phyloP scores from a whole-genome alignment of 2,797 vertebrate genomes.

The Sphenodon punctatus region DNA sequence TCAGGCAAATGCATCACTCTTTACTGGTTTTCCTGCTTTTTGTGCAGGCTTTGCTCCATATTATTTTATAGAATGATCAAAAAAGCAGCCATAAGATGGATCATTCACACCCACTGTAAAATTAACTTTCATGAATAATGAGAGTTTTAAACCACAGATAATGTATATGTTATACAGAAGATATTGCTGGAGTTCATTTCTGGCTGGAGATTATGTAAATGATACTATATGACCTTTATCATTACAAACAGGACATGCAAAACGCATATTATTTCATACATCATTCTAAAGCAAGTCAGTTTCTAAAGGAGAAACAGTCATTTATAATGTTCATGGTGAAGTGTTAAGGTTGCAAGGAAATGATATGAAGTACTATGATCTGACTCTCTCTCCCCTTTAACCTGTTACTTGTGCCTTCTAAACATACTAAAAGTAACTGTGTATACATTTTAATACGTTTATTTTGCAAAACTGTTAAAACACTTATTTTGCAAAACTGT shows the following conservation, averaged over 20 bases:
- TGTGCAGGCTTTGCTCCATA: slow-evolving; percentile 82
- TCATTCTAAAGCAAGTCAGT: slow-evolving; percentile 85
- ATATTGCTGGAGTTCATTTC: slow-evolving; percentile 84
- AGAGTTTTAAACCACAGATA: slow-evolving; percentile 83
- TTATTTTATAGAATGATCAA: slow-evolving; percentile 86
- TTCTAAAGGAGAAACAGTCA: slow-evolving; percentile 85
- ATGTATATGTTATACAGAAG: slow-evolving; percentile 81
- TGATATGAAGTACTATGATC: slow-evolving; percentile 72
- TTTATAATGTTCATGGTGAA: slow-evolving; percentile 88
- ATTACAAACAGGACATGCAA: slow-evolving; percentile 85
- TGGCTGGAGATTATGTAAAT: slow-evolving; percentile 90
- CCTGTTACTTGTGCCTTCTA: slow-evolving; percentile 65
- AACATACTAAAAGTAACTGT: slow-evolving; percentile 29
- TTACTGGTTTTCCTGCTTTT: slow-evolving; percentile 81
- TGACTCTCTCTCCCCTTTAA: slow-evolving; percentile 56
- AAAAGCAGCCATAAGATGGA: slow-evolving; percentile 82
- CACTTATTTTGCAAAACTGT: no score
- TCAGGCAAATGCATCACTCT: slow-evolving; percentile 79
- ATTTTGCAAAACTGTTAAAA: no score
- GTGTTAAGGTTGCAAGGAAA: slow-evolving; percentile 85
- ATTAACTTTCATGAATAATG: slow-evolving; percentile 89
- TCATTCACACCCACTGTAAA: slow-evolving; percentile 86
- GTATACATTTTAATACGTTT: background rate
- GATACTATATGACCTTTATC: slow-evolving; percentile 91
- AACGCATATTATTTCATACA: slow-evolving; percentile 91